A percentile compares a stretch with the other conserved stretches of the same genome.
Conservation (phyloP, 2,797 vertebrate genomes). For the Phrynocephalus vlangalii region DNA sequence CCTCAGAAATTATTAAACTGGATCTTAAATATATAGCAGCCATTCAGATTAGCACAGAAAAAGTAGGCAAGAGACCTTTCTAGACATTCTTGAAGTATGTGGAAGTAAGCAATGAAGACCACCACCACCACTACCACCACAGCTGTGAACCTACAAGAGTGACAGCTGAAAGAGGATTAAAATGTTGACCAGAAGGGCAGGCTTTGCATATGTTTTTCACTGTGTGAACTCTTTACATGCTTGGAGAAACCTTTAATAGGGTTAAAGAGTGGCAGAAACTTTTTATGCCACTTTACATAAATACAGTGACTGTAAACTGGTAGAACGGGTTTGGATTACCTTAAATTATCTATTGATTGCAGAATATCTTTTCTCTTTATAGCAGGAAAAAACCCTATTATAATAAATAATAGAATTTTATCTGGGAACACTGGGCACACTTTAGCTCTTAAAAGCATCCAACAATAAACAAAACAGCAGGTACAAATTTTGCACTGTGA, state of each 20-base stretch:
- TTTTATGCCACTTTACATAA: not conserved
- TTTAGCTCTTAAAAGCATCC: not conserved
- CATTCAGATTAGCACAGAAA: not conserved
- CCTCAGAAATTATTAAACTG: not conserved
- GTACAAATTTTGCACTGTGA: constrained; percentile 23
- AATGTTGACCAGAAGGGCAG: too few relatives aligned
- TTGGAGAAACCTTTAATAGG: too few relatives aligned
- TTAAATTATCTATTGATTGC: constrained; percentile 30
- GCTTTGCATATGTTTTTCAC: too few relatives aligned
- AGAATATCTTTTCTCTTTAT: too few relatives aligned
- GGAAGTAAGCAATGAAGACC: too few relatives aligned
- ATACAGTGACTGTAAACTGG: not conserved
- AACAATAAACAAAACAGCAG: constrained; percentile 49
- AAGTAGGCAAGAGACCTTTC: not conserved
- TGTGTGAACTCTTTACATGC: too few relatives aligned
- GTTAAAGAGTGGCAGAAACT: not conserved
- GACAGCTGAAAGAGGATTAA: too few relatives aligned
- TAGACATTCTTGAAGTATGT: too few relatives aligned
- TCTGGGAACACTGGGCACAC: not conserved
- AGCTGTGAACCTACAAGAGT: too few relatives aligned
- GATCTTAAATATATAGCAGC: not conserved
- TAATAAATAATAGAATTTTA: constrained; percentile 9
- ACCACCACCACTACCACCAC: too few relatives aligned
- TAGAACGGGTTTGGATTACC: not conserved
- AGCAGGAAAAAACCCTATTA: too few relatives aligned